These are phyloP conservation scores for Paramormyrops hopkinsi DNA, from an alignment of 2,797 vertebrate species.

Conservation along the genomic window DNA sequence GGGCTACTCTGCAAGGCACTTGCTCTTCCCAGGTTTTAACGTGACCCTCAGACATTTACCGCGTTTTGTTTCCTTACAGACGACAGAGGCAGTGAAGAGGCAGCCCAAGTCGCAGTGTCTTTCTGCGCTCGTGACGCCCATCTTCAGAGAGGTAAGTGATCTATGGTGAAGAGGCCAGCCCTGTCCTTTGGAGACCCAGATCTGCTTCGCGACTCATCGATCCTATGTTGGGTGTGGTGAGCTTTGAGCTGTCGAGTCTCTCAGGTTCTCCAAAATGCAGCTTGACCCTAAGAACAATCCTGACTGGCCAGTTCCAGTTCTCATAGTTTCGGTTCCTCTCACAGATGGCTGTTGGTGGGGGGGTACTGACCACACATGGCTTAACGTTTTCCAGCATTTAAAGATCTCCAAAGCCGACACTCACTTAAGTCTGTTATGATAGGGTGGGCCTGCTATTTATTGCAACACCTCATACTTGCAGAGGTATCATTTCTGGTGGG, in stretches of 20 bases:
- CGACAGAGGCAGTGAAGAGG: slow-evolving; percentile 78
- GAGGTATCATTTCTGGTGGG: neutral
- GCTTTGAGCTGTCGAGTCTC: neutral
- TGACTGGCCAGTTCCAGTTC: neutral
- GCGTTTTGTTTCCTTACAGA: slow-evolving; percentile 49
- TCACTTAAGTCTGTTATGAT: neutral
- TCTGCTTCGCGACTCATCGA: neutral
- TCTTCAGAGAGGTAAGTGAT: slow-evolving; percentile 86
- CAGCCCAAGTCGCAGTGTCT: slow-evolving; percentile 89
- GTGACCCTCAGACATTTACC: neutral
- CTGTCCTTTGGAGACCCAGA: neutral
- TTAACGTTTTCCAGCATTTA: neutral
- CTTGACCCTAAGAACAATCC: neutral
- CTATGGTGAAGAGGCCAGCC: neutral
- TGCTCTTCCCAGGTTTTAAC: neutral
- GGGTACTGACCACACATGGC: neutral
- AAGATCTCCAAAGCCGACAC: neutral
- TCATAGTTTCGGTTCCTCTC: neutral
- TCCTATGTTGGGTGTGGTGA: neutral
- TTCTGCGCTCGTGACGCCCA: slow-evolving; percentile 83
- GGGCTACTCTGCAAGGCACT: neutral
- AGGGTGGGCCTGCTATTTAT: neutral
- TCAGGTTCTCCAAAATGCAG: neutral
- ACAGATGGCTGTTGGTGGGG: neutral
- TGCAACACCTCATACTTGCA: neutral